These are phyloP conservation scores for Otus sunia DNA, from an alignment of 2,113 vertebrate species.

Conservation along the genomic window DNA sequence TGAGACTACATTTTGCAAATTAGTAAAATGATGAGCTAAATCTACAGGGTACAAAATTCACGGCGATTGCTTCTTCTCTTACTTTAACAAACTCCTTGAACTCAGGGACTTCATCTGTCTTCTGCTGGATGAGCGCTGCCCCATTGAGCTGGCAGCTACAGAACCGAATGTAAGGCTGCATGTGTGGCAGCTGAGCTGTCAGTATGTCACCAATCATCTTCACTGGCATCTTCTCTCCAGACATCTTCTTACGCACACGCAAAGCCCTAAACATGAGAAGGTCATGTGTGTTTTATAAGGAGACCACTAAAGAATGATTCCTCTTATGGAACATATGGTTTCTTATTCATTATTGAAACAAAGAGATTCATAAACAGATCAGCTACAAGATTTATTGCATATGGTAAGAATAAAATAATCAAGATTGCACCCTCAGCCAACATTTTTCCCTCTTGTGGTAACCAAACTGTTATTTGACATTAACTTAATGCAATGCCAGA, in stretches of 20 bases:
- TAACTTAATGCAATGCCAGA: not conserved
- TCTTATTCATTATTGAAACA: not conserved
- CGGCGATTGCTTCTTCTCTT: not conserved
- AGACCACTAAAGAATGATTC: not conserved
- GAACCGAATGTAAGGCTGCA: slow-evolving; percentile 99
- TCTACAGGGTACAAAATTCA: not conserved
- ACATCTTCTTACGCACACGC: slow-evolving; percentile 98
- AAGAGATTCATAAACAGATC: not conserved
- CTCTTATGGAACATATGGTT: not conserved
- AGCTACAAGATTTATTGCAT: not conserved
- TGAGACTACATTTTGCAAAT: not conserved
- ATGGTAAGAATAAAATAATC: not conserved
- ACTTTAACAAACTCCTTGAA: slow-evolving; percentile 99
- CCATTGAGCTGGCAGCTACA: slow-evolving; percentile 98
- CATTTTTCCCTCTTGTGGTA: not conserved
- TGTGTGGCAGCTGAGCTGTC: slow-evolving; percentile 96
- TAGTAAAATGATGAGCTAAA: fast-evolving
- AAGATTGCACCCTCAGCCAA: not conserved
- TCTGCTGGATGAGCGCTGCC: slow-evolving; percentile 96
- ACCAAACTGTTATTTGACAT: not conserved
- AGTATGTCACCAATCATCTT: slow-evolving; percentile 99
- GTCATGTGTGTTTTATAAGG: not conserved
- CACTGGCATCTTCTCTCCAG: slow-evolving; percentile 96
- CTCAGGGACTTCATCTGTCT: slow-evolving; percentile 92
- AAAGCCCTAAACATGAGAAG: slow-evolving; percentile 79